A percentile compares a stretch with the other conserved stretches of the same genome.
Conservation (phyloP, 1,140 invertebrate genomes). For the Metaphire vulgaris region DNA sequence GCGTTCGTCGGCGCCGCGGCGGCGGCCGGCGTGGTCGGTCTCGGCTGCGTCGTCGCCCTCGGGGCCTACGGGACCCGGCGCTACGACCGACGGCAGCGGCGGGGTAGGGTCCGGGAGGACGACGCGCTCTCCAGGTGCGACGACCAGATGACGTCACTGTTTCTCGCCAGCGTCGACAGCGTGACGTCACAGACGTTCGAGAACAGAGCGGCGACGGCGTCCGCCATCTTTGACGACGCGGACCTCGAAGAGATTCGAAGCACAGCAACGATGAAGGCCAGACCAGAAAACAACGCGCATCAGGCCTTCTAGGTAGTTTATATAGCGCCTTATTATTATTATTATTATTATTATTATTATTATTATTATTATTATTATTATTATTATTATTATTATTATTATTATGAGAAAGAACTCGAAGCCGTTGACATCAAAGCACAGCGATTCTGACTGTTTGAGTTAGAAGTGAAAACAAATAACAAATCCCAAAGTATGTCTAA, state of each 20-base stretch:
- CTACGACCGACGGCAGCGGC: neutral
- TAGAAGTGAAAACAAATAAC: neutral
- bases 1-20: slow-evolving; percentile 12
- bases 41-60: neutral
- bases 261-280: slow-evolving; percentile 18
- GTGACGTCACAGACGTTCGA: slow-evolving; percentile 28
- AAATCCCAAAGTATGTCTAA: neutral
- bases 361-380: too few relatives aligned
- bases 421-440: too few relatives aligned
- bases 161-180: slow-evolving; percentile 27
- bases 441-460: too few relatives aligned
- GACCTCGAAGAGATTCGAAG: slow-evolving; percentile 23
- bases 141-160: too few relatives aligned
- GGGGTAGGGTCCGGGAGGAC: neutral
- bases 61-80: neutral
- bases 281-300: neutral
- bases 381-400: too few relatives aligned
- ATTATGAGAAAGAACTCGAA: too few relatives aligned
- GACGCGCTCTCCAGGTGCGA: slow-evolving; percentile 26
- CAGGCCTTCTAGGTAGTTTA: neutral
- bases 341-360: too few relatives aligned
- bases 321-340: neutral
- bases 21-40: neutral
- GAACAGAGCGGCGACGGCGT: slow-evolving; percentile 22
- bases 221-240: slow-evolving; percentile 22